Evolutionary conservation across 2,888 invertebrate genomes (phyloP), one percentile per base, ranked within the genome.

Genomic region (Zygaena filipendulae): DNA sequence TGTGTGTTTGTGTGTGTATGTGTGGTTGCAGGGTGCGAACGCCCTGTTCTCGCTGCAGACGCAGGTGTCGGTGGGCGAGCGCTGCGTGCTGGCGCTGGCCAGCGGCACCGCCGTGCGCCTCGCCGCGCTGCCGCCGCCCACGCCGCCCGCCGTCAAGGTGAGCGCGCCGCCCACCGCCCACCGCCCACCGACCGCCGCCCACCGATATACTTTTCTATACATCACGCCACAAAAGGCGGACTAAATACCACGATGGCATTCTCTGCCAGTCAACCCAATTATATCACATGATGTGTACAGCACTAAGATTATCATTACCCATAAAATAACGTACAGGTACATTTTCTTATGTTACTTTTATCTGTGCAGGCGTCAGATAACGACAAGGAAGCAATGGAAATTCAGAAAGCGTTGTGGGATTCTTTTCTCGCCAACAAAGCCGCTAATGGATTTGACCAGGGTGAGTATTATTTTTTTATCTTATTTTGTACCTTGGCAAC

Each of bases 21-120:
- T 25, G 14, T 28, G 9, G n/a, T 47, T 41, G 0, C 50, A 93
- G 66, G 96, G 95, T 4, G 96, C 97, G 86, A 98, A 97, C 75
- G 91, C 95, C 3, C 80, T 97, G 29, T 97, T 97, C 70, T 92
- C 92, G 0, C 80, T 97, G 4, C 88, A 87, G 57, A 87, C 91
- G 1, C 88, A 90, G 50, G 83, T 92, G 21, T 82, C 92, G 0
- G 85, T 97, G 27, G 96, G 97, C 3, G 96, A 96, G 55, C 86
- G 89, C 25, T 85, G 93, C 60, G 85, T 97, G 30, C 87, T 95
- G 42, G 92, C 92, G 4, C 84, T 95, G 36, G 97, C 95, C 0
- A 91, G 91, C 3, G 95, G 93, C 1, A 94, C 95, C 0, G 97
- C 92, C 0, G 83, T 91, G 5, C 90, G 87, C 45, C 64, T 96